Evolutionary conservation across 1,140 invertebrate genomes (phyloP), one percentile per base, ranked within the genome.

Genomic region (Lasioglossum albipes): DNA sequence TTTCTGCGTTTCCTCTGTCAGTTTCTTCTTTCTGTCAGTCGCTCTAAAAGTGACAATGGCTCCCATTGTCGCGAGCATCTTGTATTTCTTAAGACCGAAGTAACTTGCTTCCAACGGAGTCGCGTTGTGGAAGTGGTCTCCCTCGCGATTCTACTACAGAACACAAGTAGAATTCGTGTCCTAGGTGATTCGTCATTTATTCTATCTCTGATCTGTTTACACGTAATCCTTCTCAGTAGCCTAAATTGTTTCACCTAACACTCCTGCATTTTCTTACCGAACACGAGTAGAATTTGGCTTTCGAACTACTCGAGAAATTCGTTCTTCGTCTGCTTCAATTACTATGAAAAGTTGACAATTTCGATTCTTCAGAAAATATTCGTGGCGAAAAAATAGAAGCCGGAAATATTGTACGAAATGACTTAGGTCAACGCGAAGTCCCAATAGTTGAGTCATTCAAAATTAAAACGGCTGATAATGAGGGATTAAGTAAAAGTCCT

Each of bases 1-100:
- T 74, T 6, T 83, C 75, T 49, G 49, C 74, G 64, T 75, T 66
- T 36, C 67, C 64, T 27, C 27, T 27, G 27, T 27, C 27, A 27
- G 27, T 27, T 27, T 27, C 27, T 27, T 27, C 27, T 27, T 75
- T n/a, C 2, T 52, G n/a, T 7, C 45, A 42, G 59, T 71, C 22
- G 22, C 67, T 67, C 71, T 20, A n/a, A 12, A 10, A 52, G 12
- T 54, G 57, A 59, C 27, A 78, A 79, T 82, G 42, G n/a, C 41
- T 54, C 41, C 64, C 16, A 68, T 59, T 68, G 36, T 76, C 45
- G 65, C 49, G 20, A 31, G 27, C 36, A 75, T 45, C 62, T 67
- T 45, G 42, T 12, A 22, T 31, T 59, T 22, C 22, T 57, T 36
- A 45, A 31, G 36, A 42, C 36, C 45, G 36, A 18, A 59, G 13